phyloP scores from a whole-genome alignment of 2,113 vertebrate genomes.

The Syngnathus typhle region DNA sequence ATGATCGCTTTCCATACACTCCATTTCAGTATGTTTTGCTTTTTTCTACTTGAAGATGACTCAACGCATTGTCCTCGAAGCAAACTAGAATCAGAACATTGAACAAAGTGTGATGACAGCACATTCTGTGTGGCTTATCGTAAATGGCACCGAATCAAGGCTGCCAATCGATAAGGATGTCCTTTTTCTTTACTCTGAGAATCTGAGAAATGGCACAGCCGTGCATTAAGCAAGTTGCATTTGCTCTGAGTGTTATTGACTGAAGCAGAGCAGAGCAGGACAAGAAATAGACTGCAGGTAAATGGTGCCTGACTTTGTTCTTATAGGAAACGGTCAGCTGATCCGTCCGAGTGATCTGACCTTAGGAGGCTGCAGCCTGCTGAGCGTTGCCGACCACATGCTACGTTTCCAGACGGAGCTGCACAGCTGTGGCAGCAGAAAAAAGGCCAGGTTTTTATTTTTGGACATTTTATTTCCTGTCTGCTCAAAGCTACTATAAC shows the following conservation, averaged over 20 bases:
- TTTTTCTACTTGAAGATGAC: neutral
- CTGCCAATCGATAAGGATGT: constrained; percentile 35
- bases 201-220: constrained; percentile 2
- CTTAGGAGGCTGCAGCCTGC: constrained; percentile 52
- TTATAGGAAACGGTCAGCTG: constrained; percentile 48
- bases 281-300: constrained; percentile 13
- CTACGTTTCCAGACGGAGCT: constrained; percentile 45
- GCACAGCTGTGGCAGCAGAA: constrained; percentile 44
- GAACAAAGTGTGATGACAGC: constrained; percentile 26
- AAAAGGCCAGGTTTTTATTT: constrained; percentile 17
- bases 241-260: constrained; percentile 43
- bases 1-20: neutral
- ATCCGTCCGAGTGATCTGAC: constrained; percentile 47
- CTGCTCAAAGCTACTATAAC: neutral
- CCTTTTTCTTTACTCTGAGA: constrained; percentile 30
- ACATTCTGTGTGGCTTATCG: constrained; percentile 36
- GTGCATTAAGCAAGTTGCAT: constrained; percentile 33
- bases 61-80: neutral
- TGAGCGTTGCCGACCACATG: neutral
- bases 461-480: neutral
- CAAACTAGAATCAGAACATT: constrained; percentile 19
- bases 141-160: constrained; percentile 35
- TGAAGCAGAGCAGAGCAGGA: neutral
- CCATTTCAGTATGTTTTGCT: no score
- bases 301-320: constrained; percentile 22